These are phyloP conservation scores for Pycnonotus jocosus DNA, from an alignment of 2,113 vertebrate genomes.

Conservation along the genomic window DNA sequence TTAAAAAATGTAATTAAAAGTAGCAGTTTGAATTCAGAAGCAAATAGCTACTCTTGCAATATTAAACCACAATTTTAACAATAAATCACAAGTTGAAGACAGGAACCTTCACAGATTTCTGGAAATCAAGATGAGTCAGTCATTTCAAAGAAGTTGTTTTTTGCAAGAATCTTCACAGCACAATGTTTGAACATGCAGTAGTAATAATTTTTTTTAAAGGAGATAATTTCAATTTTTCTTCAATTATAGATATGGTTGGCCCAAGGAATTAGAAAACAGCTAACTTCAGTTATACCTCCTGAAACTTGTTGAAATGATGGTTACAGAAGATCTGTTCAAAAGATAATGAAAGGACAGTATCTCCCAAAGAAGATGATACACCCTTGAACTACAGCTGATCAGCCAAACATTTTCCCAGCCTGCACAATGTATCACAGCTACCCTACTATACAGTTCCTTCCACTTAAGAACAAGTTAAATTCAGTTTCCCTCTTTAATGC, in stretches of 20 bases:
- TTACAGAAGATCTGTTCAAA: not conserved
- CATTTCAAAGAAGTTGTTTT: not conserved
- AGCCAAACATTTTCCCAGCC: not conserved
- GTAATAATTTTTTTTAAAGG: not conserved
- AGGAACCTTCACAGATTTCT: not conserved
- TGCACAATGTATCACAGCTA: not conserved
- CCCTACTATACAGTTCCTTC: not conserved
- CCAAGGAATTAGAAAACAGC: not conserved
- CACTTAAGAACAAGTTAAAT: not conserved
- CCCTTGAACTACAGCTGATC: not conserved
- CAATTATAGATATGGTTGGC: not conserved
- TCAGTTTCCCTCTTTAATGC: not conserved
- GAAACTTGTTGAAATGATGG: not conserved
- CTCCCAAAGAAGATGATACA: not conserved
- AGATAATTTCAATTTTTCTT: not conserved
- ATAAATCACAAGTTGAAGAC: not conserved
- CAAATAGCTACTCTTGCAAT: not conserved
- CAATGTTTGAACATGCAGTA: not conserved
- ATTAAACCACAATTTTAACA: not conserved
- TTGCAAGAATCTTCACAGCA: not conserved
- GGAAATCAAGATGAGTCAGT: not conserved
- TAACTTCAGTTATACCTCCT: not conserved
- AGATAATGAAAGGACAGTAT: not conserved
- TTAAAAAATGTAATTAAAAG: not conserved
- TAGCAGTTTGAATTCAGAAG: not conserved